Conservation (phyloP, 2,888 invertebrate species). For the Diadegma fenestrale region DNA sequence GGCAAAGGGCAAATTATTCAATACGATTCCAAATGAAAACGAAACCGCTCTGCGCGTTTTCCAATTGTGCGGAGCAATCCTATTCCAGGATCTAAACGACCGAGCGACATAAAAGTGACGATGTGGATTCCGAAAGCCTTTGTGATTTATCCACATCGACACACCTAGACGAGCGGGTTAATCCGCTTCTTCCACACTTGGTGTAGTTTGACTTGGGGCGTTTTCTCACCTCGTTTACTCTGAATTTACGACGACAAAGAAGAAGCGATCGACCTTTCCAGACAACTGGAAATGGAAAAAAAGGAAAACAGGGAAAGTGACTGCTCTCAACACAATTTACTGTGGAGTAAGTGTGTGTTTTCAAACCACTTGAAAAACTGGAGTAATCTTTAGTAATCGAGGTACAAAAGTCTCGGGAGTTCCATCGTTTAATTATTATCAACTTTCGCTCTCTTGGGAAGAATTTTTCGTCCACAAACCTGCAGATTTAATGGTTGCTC, state of each 20-base stretch:
- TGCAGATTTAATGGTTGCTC: conserved; percentile 53
- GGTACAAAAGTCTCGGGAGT: conserved; percentile 1
- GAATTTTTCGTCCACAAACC: not conserved
- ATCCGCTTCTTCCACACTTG: conserved; percentile 53
- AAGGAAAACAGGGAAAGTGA: not conserved
- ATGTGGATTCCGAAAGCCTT: conserved; percentile 46
- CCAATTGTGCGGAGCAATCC: conserved; percentile 68
- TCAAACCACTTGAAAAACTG: conserved; percentile 21
- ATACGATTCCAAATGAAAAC: not conserved
- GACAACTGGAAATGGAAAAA: not conserved
- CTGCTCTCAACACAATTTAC: conserved; percentile 16
- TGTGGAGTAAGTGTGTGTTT: conserved; percentile 11
- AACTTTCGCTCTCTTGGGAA: not conserved
- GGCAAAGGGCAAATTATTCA: not conserved
- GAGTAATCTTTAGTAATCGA: conserved; percentile 19
- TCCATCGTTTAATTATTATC: conserved; percentile 38
- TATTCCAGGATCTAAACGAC: conserved; percentile 72
- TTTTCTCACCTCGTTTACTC: conserved; percentile 64
- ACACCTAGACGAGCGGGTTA: conserved; percentile 15
- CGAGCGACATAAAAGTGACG: conserved; percentile 70
- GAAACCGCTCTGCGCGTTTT: conserved; percentile 52
- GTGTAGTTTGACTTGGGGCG: conserved; percentile 35
- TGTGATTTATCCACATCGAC: conserved; percentile 39
- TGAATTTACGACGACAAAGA: conserved; percentile 61
- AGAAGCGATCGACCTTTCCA: conserved; percentile 41